Base-by-base conservation (phyloP, 2,888 invertebrate genomes). In the Adelphocoris suturalis region DNA sequence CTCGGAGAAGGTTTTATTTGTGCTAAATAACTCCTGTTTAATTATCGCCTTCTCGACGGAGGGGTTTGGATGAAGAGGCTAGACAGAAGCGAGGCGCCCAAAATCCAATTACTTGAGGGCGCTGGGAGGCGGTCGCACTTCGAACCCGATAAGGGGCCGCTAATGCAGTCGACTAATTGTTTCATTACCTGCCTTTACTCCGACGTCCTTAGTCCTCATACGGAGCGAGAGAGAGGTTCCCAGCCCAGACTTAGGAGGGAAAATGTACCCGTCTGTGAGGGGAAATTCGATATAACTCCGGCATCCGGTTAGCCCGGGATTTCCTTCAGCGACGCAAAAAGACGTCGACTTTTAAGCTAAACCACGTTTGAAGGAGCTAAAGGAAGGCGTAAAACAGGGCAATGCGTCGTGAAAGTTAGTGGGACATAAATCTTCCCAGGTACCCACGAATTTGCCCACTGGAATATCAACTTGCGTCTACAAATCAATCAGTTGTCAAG, bases 121-220 rank as follows among this genome's bases (percentile, higher is more conserved):
- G 68, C 27, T 23, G 19, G 68, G 68, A 68, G 68, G 68, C 68
- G 68, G 68, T 23, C 68, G 68, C 68, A 68, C 68, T 68, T 68
- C 23, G 68, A 68, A 68, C 68, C 68, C 68, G 68, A 68, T 68
- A 68, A 68, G 27, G 68, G 37, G 37, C 37, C 68, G 19, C 68
- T 68, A 68, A 68, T 68, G 68, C 68, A 68, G 68, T 68, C 68
- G 68, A 68, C 68, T 68, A 68, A 68, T 68, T 68, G 68, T 68
- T 68, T 68, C 68, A 68, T 68, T 68, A 68, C 68, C 68, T 68
- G 19, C 27, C 68, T 19, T 19, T 7, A 23, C 68, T 23, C 12
- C 52, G 52, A 27, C 19, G 57, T n/a, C n/a, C 57, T 57, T 16
- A 16, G n/a, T 57, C 52, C 16, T 52, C 57, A 57, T 57, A 57